These are phyloP conservation scores for Alaudala cheleensis DNA, from an alignment of 2,113 vertebrate species.

Conservation along the genomic window DNA sequence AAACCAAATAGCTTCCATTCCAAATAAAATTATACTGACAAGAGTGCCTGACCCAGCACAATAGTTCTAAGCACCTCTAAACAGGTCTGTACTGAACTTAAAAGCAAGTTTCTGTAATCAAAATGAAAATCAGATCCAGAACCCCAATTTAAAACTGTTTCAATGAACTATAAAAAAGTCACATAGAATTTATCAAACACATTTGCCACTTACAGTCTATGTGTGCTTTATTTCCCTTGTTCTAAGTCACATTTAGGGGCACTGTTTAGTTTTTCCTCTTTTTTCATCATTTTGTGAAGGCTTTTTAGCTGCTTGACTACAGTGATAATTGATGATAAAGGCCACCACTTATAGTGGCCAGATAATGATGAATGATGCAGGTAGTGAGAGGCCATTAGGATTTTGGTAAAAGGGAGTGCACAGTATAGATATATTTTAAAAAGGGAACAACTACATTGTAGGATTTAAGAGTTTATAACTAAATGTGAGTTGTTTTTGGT, in stretches of 20 bases:
- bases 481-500: accelerated
- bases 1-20: not conserved
- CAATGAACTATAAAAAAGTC: not conserved
- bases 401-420: not conserved
- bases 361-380: not conserved
- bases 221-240: not conserved
- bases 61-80: not conserved
- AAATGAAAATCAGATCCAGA: not conserved
- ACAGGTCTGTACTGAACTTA: not conserved
- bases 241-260: not conserved
- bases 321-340: not conserved
- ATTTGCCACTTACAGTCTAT: not conserved
- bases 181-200: not conserved
- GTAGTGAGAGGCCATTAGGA: not conserved
- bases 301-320: not conserved
- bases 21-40: not conserved
- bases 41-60: not conserved
- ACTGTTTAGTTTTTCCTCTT: not conserved
- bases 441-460: not conserved
- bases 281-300: not conserved
- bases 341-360: not conserved
- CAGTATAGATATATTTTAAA: not conserved
- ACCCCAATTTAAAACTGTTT: not conserved
- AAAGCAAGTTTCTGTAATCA: not conserved
- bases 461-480: not conserved